Evolutionary conservation across 2,113 vertebrate genomes (phyloP).

Genomic region (Carlito syrichta): DNA sequence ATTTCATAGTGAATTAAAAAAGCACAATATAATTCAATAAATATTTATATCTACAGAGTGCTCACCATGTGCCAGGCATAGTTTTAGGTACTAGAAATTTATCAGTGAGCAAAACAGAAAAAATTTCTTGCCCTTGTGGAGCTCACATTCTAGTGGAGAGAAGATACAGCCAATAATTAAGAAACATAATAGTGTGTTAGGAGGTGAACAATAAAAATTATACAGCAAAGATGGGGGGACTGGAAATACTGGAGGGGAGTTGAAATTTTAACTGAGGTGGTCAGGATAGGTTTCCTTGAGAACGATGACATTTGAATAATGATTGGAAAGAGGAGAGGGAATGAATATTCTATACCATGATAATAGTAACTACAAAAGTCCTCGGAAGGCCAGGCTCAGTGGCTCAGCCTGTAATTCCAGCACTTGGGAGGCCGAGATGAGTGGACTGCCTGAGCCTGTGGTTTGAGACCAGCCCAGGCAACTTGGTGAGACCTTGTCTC

Average conservation of each 20-base stretch:
- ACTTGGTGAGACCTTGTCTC: too few relatives aligned
- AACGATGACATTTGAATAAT: constrained; percentile 11
- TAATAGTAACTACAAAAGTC: not conserved
- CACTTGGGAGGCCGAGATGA: too few relatives aligned
- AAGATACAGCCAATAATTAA: not conserved
- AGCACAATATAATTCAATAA: constrained; percentile 37
- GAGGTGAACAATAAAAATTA: constrained; percentile 30
- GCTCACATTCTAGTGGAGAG: not conserved
- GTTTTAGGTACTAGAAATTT: not conserved
- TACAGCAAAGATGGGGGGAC: not conserved
- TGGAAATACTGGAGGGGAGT: not conserved
- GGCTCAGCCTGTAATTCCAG: too few relatives aligned
- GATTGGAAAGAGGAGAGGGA: not conserved
- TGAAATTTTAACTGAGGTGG: not conserved
- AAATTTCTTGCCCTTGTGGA: not conserved
- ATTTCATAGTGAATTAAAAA: too few relatives aligned
- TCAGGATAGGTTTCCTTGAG: not conserved
- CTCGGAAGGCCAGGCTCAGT: not conserved
- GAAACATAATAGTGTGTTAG: not conserved
- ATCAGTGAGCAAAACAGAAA: constrained; percentile 4
- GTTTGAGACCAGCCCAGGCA: too few relatives aligned
- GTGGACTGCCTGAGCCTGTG: too few relatives aligned
- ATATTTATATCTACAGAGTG: not conserved
- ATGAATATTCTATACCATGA: not conserved
- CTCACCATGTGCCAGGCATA: not conserved